phyloP scores from a whole-genome alignment of 2,888 invertebrate species.

The Omphaloscelis lunosa region DNA sequence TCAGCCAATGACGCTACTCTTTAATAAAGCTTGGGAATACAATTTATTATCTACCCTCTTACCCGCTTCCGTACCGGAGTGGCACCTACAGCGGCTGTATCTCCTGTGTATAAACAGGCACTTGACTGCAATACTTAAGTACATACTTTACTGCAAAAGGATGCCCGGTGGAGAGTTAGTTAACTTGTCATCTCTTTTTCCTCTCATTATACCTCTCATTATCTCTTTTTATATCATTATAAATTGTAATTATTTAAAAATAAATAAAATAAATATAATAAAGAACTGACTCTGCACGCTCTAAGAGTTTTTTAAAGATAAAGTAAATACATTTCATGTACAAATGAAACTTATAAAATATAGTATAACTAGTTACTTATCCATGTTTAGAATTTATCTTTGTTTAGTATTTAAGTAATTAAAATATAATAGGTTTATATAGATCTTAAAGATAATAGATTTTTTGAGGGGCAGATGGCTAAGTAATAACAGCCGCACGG shows the following conservation, averaged over 20 bases:
- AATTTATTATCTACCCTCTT: conserved; percentile 21
- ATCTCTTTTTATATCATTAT: too few relatives aligned
- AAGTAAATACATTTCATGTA: not conserved
- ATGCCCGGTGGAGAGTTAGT: not conserved
- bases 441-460: not conserved
- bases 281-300: not conserved
- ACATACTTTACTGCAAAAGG: not conserved
- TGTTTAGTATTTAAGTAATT: too few relatives aligned
- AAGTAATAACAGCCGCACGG: too few relatives aligned
- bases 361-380: not conserved
- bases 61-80: not conserved
- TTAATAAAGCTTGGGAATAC: conserved; percentile 20
- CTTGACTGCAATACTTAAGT: not conserved
- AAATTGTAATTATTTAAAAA: not conserved
- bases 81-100: not conserved
- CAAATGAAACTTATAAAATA: not conserved
- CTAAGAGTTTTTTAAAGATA: not conserved
- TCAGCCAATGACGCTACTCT: not conserved
- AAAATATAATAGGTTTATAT: not conserved
- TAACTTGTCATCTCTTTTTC: not conserved
- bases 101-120: conserved; percentile 4
- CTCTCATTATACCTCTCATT: too few relatives aligned
- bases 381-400: too few relatives aligned
- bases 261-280: not conserved
- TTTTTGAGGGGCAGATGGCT: too few relatives aligned